phyloP scores from a whole-genome alignment of 2,113 vertebrate genomes.

The Etheostoma cragini region DNA sequence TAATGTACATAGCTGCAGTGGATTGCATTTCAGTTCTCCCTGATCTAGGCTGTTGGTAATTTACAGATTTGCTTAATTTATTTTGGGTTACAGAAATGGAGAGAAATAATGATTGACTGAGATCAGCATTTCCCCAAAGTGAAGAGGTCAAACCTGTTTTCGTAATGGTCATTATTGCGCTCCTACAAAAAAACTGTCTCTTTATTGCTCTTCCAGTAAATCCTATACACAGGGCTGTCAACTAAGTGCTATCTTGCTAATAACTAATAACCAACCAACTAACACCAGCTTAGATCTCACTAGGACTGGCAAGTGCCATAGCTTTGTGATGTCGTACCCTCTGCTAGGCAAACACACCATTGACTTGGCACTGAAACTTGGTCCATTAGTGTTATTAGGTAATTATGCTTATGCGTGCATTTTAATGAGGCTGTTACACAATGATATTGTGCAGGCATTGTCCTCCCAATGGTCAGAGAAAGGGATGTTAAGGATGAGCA shows the following conservation, averaged over 20 bases:
- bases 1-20: conserved; percentile 37
- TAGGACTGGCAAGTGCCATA: conserved; percentile 46
- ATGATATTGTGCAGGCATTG: conserved; percentile 46
- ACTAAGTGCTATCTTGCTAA: conserved; percentile 35
- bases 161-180: conserved; percentile 52
- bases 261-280: conserved; percentile 51
- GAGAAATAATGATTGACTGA: conserved; percentile 57
- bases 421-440: conserved; percentile 62
- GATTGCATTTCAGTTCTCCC: conserved; percentile 25
- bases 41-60: conserved; percentile 26
- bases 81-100: conserved; percentile 33
- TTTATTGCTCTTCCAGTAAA: conserved; percentile 35
- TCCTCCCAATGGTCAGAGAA: conserved; percentile 48
- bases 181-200: conserved; percentile 22
- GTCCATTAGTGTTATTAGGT: conserved; percentile 74
- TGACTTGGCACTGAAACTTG: conserved; percentile 65
- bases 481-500: conserved; percentile 42
- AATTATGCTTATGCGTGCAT: conserved; percentile 69
- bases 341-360: conserved; percentile 57
- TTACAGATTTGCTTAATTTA: conserved; percentile 35
- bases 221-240: conserved; percentile 27
- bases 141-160: conserved; percentile 67
- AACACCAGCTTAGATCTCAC: conserved; percentile 32
- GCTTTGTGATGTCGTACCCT: conserved; percentile 52
- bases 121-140: conserved; percentile 47